phyloP scores from a whole-genome alignment of 2,113 vertebrate species.

The Drymodes brunneopygia region DNA sequence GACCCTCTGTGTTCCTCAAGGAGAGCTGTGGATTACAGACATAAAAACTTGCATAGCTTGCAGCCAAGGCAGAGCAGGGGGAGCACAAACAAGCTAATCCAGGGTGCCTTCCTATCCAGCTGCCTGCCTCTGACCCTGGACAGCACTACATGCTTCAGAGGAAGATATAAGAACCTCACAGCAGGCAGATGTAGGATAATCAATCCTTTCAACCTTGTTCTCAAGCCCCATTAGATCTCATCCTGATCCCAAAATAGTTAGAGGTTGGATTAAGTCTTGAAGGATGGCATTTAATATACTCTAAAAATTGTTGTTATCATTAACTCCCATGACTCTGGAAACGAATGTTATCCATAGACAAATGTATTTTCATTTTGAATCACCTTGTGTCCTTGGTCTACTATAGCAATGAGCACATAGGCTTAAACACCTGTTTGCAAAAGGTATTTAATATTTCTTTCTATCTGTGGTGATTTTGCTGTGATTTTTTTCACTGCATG shows the following conservation, averaged over 20 bases:
- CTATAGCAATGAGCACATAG: background rate
- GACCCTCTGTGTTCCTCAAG: slow-evolving; percentile 25
- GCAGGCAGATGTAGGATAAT: slow-evolving; percentile 37
- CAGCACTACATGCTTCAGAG: slow-evolving; percentile 2
- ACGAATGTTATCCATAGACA: background rate
- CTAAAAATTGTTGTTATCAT: slow-evolving; percentile 21
- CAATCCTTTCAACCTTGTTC: slow-evolving; percentile 50
- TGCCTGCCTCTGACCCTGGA: slow-evolving; percentile 24
- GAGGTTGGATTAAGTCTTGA: slow-evolving; percentile 36
- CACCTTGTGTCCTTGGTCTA: slow-evolving; percentile 22
- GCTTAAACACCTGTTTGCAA: slow-evolving; percentile 1
- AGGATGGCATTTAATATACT: slow-evolving; percentile 38
- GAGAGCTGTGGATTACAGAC: slow-evolving; percentile 41
- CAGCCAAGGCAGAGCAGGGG: slow-evolving; percentile 24
- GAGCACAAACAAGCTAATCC: slow-evolving; percentile 47
- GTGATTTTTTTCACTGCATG: background rate
- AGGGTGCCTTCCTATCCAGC: slow-evolving; percentile 5
- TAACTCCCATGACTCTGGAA: slow-evolving; percentile 22
- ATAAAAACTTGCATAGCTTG: slow-evolving; percentile 25
- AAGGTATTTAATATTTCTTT: background rate
- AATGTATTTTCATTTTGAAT: slow-evolving; percentile 35
- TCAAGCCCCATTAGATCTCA: slow-evolving; percentile 30
- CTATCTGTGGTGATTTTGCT: background rate
- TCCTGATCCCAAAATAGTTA: slow-evolving; percentile 44
- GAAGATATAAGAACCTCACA: slow-evolving; percentile 34